Evolutionary conservation across 2,888 invertebrate species (phyloP), one percentile per base, ranked within the genome.

Genomic region (Drosophila borealis): DNA sequence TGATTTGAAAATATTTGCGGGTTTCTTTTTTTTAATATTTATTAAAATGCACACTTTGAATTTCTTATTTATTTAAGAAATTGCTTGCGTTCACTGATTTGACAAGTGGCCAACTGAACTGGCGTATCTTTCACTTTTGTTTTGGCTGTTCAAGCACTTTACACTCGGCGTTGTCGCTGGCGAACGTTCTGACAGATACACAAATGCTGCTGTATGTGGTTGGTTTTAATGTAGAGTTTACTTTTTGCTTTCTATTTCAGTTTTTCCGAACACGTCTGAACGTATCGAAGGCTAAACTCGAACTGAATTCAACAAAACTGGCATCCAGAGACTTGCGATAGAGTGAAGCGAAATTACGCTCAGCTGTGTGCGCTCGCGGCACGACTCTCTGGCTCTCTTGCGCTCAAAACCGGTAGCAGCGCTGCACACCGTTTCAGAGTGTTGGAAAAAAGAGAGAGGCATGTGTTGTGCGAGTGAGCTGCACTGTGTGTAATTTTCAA

Each of bases 221-320:
- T 29, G 34, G 9, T 59, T 54, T 17, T 33, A 8, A 37, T 50
- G 29, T 19, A 71, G 61, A 66, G 64, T 29, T 29, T 29, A 29
- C 29, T 29, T 63, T 67, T 69, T 62, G 68, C 56, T 77, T 81
- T 67, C 69, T 68, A 65, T 61, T 74, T 80, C 19, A 42, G 36
- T 77, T 81, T 80, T 89, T 88, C 90, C 88, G 90, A 88, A 81
- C 84, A 91, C 87, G 90, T 91, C 92, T 88, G 66, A 89, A 89
- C 89, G 84, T 80, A 83, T 80, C 80, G 90, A 89, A 88, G 90
- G 90, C 87, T 88, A 80, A 91, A 92, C 91, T 92, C 91, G 89
- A 91, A 92, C 92, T 92, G 90, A 91, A 80, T 82, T 79, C 53
- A 73, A 50, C 42, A 62, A 45, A 39, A 57, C 57, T 46, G 21